Evolutionary conservation across 1,140 invertebrate species (phyloP).

Genomic region (Pogonomyrmex barbatus): DNA sequence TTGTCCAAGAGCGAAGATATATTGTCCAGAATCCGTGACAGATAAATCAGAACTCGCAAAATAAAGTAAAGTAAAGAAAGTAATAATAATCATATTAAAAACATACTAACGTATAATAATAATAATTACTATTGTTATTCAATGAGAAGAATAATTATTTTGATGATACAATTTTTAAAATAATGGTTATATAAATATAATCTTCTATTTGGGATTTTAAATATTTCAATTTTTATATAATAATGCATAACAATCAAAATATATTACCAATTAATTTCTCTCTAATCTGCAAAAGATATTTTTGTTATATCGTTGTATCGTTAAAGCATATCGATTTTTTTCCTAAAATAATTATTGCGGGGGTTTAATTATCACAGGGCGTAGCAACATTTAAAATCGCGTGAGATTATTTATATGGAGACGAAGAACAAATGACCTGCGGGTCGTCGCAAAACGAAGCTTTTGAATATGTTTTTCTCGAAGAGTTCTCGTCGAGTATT

Average conservation of each 20-base stretch:
- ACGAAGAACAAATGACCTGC: constrained; percentile 20
- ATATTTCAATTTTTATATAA: constrained; percentile 12
- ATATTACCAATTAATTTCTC: not conserved
- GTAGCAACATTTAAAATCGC: constrained; percentile 22
- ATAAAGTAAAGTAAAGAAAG: not conserved
- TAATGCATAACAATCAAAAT: not conserved
- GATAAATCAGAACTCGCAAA: not conserved
- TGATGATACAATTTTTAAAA: not conserved
- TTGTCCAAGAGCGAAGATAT: not conserved
- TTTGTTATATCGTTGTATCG: not conserved
- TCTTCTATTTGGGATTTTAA: not conserved
- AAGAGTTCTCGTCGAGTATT: constrained; percentile 26
- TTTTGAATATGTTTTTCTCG: constrained; percentile 48
- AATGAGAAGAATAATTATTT: not conserved
- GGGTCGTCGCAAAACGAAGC: not conserved
- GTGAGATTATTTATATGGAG: not conserved
- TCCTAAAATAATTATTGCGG: not conserved
- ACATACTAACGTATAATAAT: too few species aligned
- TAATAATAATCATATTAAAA: not conserved
- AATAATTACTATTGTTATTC: not conserved
- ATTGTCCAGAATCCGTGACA: not conserved
- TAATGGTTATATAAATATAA: not conserved
- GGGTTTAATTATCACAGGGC: constrained; percentile 17
- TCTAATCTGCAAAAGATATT: not conserved
- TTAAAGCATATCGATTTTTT: not conserved